phyloP scores from a whole-genome alignment of 2,888 invertebrate species.

The Hypomecis atomaria region DNA sequence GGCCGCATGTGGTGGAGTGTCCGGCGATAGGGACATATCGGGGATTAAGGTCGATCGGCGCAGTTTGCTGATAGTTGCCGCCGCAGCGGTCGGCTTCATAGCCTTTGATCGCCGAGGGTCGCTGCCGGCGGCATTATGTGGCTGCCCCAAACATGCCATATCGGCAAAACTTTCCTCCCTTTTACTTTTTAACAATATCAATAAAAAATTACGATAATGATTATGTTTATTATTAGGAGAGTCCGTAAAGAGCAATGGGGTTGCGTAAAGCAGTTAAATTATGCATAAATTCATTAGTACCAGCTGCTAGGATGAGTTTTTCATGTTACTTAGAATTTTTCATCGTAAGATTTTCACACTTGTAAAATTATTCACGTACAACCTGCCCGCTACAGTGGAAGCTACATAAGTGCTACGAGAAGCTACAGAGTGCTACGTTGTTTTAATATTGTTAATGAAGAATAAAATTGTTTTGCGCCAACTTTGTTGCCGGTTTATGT shows the following conservation, averaged over 20 bases:
- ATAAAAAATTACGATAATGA: conserved; percentile 21
- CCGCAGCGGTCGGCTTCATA: neutral
- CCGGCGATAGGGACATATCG: conserved; percentile 8
- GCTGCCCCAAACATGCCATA: conserved; percentile 1
- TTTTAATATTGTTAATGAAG: conserved; percentile 2
- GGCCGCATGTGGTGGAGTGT: too few relatives aligned
- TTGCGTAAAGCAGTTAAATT: conserved; percentile 1
- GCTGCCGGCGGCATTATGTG: conserved; percentile 1
- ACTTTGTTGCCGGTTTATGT: neutral
- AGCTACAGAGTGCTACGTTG: conserved; percentile 1
- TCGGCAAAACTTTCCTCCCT: neutral
- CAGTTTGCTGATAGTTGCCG: neutral
- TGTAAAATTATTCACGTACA: conserved; percentile 8
- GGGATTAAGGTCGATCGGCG: conserved; percentile 6
- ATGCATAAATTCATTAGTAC: conserved; percentile 16
- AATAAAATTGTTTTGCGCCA: neutral
- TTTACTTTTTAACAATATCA: conserved; percentile 6
- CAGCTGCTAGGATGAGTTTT: conserved; percentile 4
- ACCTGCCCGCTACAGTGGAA: neutral
- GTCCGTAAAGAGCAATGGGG: conserved; percentile 2
- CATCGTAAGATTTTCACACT: conserved; percentile 4
- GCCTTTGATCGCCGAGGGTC: conserved; percentile 10
- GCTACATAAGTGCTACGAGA: conserved; percentile 13
- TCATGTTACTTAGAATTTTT: conserved; percentile 8
- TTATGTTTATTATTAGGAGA: conserved; percentile 13